Base-by-base conservation (phyloP, 2,888 invertebrate genomes). In the Drosophila macrospina region DNA sequence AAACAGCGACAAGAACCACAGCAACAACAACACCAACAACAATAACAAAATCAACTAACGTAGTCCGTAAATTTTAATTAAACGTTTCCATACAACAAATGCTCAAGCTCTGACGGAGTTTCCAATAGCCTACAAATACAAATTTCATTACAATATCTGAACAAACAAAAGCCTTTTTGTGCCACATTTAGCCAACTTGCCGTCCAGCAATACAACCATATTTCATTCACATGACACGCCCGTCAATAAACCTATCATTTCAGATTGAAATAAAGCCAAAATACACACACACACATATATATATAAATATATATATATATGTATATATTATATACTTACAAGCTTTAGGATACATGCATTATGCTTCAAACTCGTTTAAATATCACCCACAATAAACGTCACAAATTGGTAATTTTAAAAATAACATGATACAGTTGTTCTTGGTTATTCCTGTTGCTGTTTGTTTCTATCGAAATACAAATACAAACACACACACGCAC, bases 21-120 rank as follows among this genome's bases (percentile, higher is more conserved):
- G 10, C 11, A 5, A 6, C 16, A 56, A 30, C 10, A 32, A 20
- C 13, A 20, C 1, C 3, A 20, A 20, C 3, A 20, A 20, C 3
- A 20, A 20, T 20, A 61, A 52, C 42, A 57, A 45, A 36, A 60
- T n/a, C 42, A 57, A 75, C 30, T 13, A 68, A 72, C 39, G 78
- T 67, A 72, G 79, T 80, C 60, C 26, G 81, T 86, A 74, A 73
- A 72, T 74, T 88, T 85, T 88, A 86, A 85, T 85, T 88, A 85
- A 88, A 88, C 81, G 63, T 76, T 74, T 69, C 69, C 59, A 63
- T 69, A 62, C 63, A 64, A 50, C 44, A 50, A 52, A 60, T 77
- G 71, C 86, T 66, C 66, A 47, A 60, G 36, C 57, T 72, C 68
- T 69, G 72, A 62, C 67, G 79, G 77, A 81, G 89, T 88, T 88